Conservation (phyloP, 1,140 invertebrate species). For the Drosophila mayri region DNA sequence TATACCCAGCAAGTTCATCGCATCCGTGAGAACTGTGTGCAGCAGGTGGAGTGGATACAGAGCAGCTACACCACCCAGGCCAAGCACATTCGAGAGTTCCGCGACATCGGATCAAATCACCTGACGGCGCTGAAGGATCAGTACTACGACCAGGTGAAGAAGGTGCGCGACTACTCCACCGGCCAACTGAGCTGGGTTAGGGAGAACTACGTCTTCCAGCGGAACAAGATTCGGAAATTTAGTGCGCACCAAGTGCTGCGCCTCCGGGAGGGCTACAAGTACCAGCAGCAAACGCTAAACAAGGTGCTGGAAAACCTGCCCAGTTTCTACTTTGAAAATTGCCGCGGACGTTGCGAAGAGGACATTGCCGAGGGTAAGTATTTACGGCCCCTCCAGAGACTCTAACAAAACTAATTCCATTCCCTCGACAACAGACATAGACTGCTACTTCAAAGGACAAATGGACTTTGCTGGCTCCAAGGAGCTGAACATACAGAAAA, state of each 20-base stretch:
- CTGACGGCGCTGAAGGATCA: conserved; percentile 94
- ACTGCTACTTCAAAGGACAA: conserved; percentile 88
- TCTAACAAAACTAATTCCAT: not conserved
- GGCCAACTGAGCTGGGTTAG: conserved; percentile 96
- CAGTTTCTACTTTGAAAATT: conserved; percentile 96
- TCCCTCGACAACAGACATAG: conserved; percentile 71
- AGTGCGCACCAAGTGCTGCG: conserved; percentile 95
- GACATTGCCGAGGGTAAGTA: conserved; percentile 86
- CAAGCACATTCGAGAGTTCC: conserved; percentile 94
- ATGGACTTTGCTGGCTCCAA: conserved; percentile 81
- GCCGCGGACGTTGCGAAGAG: conserved; percentile 93
- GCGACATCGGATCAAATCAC: conserved; percentile 95
- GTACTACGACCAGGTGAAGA: conserved; percentile 95
- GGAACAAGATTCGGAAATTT: conserved; percentile 97
- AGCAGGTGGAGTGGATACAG: conserved; percentile 96
- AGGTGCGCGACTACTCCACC: conserved; percentile 95
- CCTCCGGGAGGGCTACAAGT: conserved; percentile 96
- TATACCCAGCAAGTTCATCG: conserved; percentile 95
- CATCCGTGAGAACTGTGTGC: conserved; percentile 96
- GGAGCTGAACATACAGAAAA: conserved; percentile 73
- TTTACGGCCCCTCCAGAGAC: accelerated
- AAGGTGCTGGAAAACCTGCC: conserved; percentile 97
- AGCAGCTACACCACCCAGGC: conserved; percentile 95
- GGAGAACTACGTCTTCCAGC: conserved; percentile 97
- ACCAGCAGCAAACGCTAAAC: conserved; percentile 96